Evolutionary conservation across 2,797 vertebrate genomes (phyloP), one percentile per base, ranked within the genome.

Genomic region (Gephyroberyx darwinii): DNA sequence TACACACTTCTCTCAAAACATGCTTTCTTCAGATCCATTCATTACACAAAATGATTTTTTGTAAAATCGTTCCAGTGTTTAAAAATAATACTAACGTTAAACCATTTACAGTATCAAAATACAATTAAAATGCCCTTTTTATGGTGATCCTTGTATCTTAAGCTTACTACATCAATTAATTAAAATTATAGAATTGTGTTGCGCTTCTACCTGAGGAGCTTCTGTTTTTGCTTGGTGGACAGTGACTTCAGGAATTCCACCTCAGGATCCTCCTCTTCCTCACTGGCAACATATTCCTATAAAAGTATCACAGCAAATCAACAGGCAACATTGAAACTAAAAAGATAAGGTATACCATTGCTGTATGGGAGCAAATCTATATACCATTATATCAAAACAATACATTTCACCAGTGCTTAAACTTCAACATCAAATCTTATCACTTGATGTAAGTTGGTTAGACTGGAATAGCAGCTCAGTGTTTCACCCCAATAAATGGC

Each of bases 231-330:
- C 81, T 96, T 99, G 43, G 97, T 98, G 16, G 96, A 93, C 66
- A 99, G 88, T 8, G 98, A 98, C 89, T 99, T 99, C 80, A 99
- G 93, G 92, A 99, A 99, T 85, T 98, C 96, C 47, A 99, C 96
- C 91, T 99, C 98, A 20, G 98, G 97, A 88, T 99, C 98, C 1
- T 97, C 96, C 64, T 99, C 98, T 74, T 95, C 96, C 41, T 99
- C 98, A 82, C 96, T 98, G 75, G 95, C 96, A 67, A 99, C 96
- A 85, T 94, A 99, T 41, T 95, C 96, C 97, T 99, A 68, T 10
- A 65, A 52, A 71, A 81, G 16, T 6, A 71, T 43, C 8, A 71
- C 31, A 61, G 14, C 17, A 68, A 14, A 64, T 30, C 5, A 5
- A 0, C 17, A 35, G 45, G 48, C 19, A 8, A 3, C 1, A 51